A percentile compares a stretch with the other conserved stretches of the same genome.
phyloP scores from a whole-genome alignment of 2,888 invertebrate genomes.

The Athrips mouffetella region DNA sequence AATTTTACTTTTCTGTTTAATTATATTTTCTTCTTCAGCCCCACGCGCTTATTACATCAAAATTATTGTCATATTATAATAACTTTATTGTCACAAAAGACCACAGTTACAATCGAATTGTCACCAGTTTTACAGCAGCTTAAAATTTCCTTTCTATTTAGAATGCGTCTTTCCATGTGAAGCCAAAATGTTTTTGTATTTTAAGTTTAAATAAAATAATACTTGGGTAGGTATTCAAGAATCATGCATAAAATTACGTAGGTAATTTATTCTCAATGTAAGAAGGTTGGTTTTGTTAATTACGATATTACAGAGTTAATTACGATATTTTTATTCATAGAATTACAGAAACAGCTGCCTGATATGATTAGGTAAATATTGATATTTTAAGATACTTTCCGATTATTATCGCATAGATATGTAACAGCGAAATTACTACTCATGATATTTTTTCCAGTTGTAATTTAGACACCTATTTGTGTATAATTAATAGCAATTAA shows the following conservation, averaged over 20 bases:
- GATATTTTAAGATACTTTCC: neutral
- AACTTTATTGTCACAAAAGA: neutral
- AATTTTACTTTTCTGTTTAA: neutral
- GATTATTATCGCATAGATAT: slow-evolving; percentile 49
- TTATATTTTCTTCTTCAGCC: neutral
- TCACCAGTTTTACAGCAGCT: slow-evolving; percentile 1
- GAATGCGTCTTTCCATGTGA: neutral
- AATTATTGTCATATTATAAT: neutral
- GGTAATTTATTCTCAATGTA: slow-evolving; percentile 8
- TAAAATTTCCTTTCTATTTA: neutral
- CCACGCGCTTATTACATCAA: neutral
- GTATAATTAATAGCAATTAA: slow-evolving; percentile 47
- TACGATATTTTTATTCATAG: slow-evolving; percentile 13
- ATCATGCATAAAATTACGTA: neutral
- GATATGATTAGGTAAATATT: slow-evolving; percentile 33
- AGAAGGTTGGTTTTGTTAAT: no score
- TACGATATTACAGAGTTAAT: slow-evolving; percentile 5
- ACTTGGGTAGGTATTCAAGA: slow-evolving; percentile 4
- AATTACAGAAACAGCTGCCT: slow-evolving; percentile 26
- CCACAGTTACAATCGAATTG: neutral
- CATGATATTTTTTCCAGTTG: slow-evolving; percentile 41
- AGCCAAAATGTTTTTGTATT: neutral
- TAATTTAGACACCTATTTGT: slow-evolving; percentile 49
- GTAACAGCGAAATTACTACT: slow-evolving; percentile 45
- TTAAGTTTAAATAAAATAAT: neutral